These are phyloP conservation scores for Calephelis nemesis DNA, from an alignment of 1,140 invertebrate species.

Conservation along the genomic window DNA sequence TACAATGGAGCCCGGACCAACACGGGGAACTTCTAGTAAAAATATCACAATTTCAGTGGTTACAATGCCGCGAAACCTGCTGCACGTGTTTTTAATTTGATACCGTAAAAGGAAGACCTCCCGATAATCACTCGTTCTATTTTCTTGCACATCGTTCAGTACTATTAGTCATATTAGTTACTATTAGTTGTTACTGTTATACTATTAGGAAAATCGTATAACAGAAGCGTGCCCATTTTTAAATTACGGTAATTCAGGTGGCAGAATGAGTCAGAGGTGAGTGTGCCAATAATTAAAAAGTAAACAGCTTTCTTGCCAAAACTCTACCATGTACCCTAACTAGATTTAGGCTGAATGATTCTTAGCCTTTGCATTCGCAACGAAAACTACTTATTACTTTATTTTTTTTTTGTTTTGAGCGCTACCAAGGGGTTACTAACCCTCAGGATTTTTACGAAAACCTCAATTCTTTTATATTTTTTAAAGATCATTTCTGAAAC, in stretches of 20 bases:
- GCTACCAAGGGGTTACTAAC: too few species aligned
- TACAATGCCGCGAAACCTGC: not conserved
- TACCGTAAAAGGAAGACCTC: constrained; percentile 12
- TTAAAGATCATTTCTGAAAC: too few species aligned
- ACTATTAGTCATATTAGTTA: constrained; percentile 60
- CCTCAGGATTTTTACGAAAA: too few species aligned
- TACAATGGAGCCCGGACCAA: too few species aligned
- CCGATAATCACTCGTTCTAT: constrained; percentile 9
- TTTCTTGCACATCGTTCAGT: constrained; percentile 30
- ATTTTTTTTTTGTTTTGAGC: too few species aligned
- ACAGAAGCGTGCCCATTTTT: constrained; percentile 44
- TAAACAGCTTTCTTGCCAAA: constrained; percentile 24
- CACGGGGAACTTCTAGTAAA: too few species aligned
- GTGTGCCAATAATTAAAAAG: constrained; percentile 47
- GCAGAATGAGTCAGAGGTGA: constrained; percentile 42
- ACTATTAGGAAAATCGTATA: constrained; percentile 50
- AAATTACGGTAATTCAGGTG: constrained; percentile 51
- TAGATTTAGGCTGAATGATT: not conserved
- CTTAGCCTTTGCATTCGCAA: not conserved
- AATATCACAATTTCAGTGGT: not conserved
- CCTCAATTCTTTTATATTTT: too few species aligned
- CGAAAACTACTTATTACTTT: not conserved
- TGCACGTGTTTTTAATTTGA: not conserved
- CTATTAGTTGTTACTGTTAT: too few species aligned
- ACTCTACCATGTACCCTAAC: constrained; percentile 27